Base-by-base conservation (phyloP, 2,888 invertebrate genomes). In the Thymelicus lineola region DNA sequence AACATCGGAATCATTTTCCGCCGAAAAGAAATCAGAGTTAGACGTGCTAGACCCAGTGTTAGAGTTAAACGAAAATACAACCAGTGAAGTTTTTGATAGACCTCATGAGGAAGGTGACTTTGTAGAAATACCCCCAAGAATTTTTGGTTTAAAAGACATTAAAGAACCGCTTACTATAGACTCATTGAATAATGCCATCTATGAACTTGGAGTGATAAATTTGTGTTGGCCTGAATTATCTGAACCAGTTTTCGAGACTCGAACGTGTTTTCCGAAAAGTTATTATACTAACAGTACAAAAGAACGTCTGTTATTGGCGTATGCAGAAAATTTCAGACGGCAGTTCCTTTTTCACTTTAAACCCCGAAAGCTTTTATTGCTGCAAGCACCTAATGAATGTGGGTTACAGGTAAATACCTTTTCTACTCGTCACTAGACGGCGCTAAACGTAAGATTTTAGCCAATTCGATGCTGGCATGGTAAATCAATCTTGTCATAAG, bases 311-410 rank as follows among this genome's bases (percentile, higher is more conserved):
- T 81, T 97, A 10, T 84, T 97, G 58, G 94, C 96, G 66, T 96
- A 96, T 79, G 95, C 96, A 0, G 97, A 97, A 86, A 97, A 97
- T 85, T 97, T 97, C 82, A 94, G 97, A 15, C 93, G 94, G 64
- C 97, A 97, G 79, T 97, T 95, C 86, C 87, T 91, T 67, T 87
- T 93, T 66, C 89, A 94, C 62, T 95, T 94, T 85, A 93, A 94
- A 0, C 85, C 94, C 38, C 93, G 96, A 63, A 95, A 95, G 73
- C 96, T 96, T 0, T 80, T 97, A 66, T 91, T 97, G 55, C 83
- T 97, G 66, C 96, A 96, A 64, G 94, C 95, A 57, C 95, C 95
- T 64, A 97, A 97, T 82, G 97, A 97, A 87, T 97, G 96, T 81
- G 95, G 95, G 61, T 91, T 97, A 72, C 96, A 97, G 95, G 97